Base-by-base conservation (phyloP, 2,113 vertebrate species). In the Oreochromis spilurus region DNA sequence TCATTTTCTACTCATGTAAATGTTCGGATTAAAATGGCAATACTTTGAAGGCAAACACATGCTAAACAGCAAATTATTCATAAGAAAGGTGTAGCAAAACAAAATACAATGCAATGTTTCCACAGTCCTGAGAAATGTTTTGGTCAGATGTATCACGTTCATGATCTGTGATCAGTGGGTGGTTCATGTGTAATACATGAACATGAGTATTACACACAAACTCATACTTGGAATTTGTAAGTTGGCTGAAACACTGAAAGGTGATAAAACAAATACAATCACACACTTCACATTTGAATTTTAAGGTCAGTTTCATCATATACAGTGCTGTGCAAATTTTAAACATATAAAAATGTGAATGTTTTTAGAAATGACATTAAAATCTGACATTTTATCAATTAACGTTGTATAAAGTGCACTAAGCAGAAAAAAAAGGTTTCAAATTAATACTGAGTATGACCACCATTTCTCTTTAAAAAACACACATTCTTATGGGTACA, bases 1-100 rank as follows among this genome's bases (percentile, higher is more conserved):
- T 97, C 94, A 93, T 95, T 96, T 95, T 91, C 26, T 12, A 45
- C 87, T 91, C 83, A 89, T 95, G 93, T 90, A 95, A 91, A 92
- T 87, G 80, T 82, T 81, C 79, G 84, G 83, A 84, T 88, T 87
- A 84, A 91, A 88, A 94, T 90, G 84, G 79, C 87, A 80, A 84
- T 82, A 82, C 91, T 91, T 92, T 79, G 78, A 96, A 96, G 93
- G 94, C 91, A 92, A 94, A 94, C 16, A 12, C 62, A 78, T 85
- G 84, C 83, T 34, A 55, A 85, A 12, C 72, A 79, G 70, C 17
- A 91, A 89, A 77, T 72, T 48, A 85, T 38, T 34, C 4, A 38
- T 53, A 3, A 67, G 10, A 50, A 89, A 83, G 45, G 48, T 0
- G 62, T 78, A 65, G 81, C 38, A 24, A 87, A 84, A 45, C 34